These are phyloP conservation scores for Megatriorchis doriae DNA, from an alignment of 2,113 vertebrate species.

Conservation along the genomic window DNA sequence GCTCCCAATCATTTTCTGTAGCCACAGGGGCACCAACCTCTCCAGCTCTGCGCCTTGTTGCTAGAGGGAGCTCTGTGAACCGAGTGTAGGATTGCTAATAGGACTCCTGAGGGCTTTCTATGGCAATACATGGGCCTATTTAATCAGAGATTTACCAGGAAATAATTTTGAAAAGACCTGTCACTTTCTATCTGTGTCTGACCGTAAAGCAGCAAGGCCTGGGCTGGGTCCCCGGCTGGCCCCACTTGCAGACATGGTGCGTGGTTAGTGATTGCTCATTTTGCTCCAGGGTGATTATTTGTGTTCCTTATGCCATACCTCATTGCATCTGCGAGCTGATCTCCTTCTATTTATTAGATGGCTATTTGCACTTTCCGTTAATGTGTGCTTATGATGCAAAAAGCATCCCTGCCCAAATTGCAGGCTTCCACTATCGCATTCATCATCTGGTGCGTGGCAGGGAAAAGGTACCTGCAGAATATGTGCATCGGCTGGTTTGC, in stretches of 20 bases:
- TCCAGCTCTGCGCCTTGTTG: neutral
- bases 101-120: neutral
- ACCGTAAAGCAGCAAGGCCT: neutral
- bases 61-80: neutral
- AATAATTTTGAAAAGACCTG: neutral
- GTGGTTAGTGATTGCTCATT: neutral
- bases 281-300: conserved; percentile 30
- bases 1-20: neutral
- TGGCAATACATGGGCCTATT: neutral
- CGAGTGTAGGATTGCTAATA: fast-evolving
- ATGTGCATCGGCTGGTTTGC: neutral
- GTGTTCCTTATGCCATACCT: conserved; percentile 39
- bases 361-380: conserved; percentile 12
- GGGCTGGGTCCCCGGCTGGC: neutral
- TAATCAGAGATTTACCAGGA: neutral
- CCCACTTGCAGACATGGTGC: neutral
- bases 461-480: neutral
- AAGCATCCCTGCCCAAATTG: neutral
- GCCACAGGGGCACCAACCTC: neutral
- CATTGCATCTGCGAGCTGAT: neutral
- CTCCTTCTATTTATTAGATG: neutral
- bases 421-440: neutral
- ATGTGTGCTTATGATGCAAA: conserved; percentile 32
- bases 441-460: neutral
- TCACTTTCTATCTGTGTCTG: neutral